These are phyloP conservation scores for Callorhinus ursinus DNA, from an alignment of 2,113 vertebrate species.

Conservation along the genomic window DNA sequence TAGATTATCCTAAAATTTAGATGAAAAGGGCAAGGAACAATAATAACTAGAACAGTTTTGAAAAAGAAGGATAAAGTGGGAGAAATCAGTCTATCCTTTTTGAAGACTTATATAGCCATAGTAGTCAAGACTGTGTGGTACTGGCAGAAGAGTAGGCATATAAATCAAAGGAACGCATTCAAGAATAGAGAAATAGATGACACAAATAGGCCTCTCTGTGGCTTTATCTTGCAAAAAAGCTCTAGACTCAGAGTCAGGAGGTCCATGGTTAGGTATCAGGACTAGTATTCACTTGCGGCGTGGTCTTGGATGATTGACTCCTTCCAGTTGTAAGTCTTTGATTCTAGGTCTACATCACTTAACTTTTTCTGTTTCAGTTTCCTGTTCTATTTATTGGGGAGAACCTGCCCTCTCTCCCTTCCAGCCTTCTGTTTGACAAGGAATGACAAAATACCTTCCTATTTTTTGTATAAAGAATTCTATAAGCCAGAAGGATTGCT, in stretches of 20 bases:
- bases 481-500: not conserved
- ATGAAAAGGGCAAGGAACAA: not conserved
- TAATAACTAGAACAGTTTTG: not conserved
- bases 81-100: not conserved
- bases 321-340: not conserved
- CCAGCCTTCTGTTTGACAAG: not conserved
- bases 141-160: not conserved
- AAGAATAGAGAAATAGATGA: not conserved
- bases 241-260: not conserved
- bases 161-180: not conserved
- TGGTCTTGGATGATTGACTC: not conserved
- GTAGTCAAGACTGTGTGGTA: not conserved
- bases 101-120: not conserved
- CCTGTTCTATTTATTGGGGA: not conserved
- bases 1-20: constrained; percentile 13
- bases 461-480: not conserved
- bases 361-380: not conserved
- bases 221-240: not conserved
- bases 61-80: not conserved
- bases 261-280: not conserved
- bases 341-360: not conserved
- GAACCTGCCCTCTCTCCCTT: not conserved
- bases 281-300: not conserved
- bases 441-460: not conserved
- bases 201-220: not conserved